These are phyloP conservation scores for Stigmatopora argus DNA, from an alignment of 2,113 vertebrate species.

Conservation along the genomic window DNA sequence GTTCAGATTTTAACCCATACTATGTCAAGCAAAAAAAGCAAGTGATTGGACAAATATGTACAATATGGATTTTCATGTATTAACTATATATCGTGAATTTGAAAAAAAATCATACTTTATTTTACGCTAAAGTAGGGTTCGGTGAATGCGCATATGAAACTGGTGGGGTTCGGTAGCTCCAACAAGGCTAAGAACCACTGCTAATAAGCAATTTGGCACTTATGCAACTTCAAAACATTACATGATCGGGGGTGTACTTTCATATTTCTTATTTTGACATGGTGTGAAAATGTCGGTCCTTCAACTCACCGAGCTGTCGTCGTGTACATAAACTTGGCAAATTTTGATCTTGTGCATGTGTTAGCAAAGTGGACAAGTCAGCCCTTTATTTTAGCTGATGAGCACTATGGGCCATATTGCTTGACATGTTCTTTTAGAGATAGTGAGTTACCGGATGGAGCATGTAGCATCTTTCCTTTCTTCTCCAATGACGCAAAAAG, in stretches of 20 bases:
- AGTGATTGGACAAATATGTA: too few relatives aligned
- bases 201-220: conserved; percentile 15
- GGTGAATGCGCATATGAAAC: too few relatives aligned
- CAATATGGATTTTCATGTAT: too few relatives aligned
- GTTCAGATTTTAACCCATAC: too few relatives aligned
- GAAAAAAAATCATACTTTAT: too few relatives aligned
- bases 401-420: conserved; percentile 34
- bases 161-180: too few relatives aligned
- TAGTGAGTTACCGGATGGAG: conserved; percentile 29
- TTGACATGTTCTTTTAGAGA: conserved; percentile 47
- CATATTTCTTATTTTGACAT: not conserved
- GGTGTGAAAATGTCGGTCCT: conserved; percentile 15
- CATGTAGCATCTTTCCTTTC: conserved; percentile 55
- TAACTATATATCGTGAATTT: too few relatives aligned
- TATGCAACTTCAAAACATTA: conserved; percentile 47
- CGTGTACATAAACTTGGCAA: conserved; percentile 60
- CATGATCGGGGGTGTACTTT: conserved; percentile 19
- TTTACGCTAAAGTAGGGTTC: too few relatives aligned
- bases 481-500: conserved; percentile 38
- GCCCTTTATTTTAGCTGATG: conserved; percentile 36
- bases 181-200: too few relatives aligned
- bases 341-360: conserved; percentile 64
- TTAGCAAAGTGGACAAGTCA: conserved; percentile 40
- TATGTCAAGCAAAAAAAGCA: too few relatives aligned
- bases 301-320: conserved; percentile 37